phyloP scores from a whole-genome alignment of 2,888 invertebrate genomes.

The Nymphalis urticae region DNA sequence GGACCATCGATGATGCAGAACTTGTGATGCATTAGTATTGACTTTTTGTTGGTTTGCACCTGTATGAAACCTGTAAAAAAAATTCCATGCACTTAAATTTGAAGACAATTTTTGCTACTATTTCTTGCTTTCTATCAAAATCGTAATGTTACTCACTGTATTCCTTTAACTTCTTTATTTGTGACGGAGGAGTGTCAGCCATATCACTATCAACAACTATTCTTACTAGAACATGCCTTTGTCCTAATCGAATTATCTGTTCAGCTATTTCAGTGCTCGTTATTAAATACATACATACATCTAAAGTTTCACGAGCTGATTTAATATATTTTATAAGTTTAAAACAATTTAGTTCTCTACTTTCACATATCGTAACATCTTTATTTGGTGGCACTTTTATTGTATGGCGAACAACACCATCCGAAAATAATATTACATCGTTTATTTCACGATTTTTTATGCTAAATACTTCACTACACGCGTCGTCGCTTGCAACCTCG shows the following conservation, averaged over 20 bases:
- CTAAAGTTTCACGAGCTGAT: conserved; percentile 74
- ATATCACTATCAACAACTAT: conserved; percentile 76
- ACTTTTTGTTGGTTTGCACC: conserved; percentile 72
- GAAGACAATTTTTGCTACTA: neutral
- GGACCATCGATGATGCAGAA: conserved; percentile 86
- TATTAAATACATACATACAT: conserved; percentile 78
- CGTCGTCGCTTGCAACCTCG: conserved; percentile 52
- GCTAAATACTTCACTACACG: conserved; percentile 58
- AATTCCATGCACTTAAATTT: neutral
- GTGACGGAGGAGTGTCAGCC: conserved; percentile 74
- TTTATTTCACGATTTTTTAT: conserved; percentile 72
- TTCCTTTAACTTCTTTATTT: conserved; percentile 71
- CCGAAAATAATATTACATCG: conserved; percentile 76
- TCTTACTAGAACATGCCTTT: conserved; percentile 73
- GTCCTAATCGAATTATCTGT: conserved; percentile 73
- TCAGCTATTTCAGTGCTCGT: conserved; percentile 75
- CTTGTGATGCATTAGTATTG: conserved; percentile 90
- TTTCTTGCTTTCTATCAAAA: no score
- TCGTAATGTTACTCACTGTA: conserved; percentile 60
- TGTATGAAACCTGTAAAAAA: conserved; percentile 71
- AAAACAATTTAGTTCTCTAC: conserved; percentile 72
- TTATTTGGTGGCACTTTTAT: conserved; percentile 66
- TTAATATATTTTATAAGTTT: conserved; percentile 75
- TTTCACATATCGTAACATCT: conserved; percentile 68
- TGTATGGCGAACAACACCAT: conserved; percentile 65